Conservation (phyloP, 2,113 vertebrate species). For the Mionectes macconnelli region DNA sequence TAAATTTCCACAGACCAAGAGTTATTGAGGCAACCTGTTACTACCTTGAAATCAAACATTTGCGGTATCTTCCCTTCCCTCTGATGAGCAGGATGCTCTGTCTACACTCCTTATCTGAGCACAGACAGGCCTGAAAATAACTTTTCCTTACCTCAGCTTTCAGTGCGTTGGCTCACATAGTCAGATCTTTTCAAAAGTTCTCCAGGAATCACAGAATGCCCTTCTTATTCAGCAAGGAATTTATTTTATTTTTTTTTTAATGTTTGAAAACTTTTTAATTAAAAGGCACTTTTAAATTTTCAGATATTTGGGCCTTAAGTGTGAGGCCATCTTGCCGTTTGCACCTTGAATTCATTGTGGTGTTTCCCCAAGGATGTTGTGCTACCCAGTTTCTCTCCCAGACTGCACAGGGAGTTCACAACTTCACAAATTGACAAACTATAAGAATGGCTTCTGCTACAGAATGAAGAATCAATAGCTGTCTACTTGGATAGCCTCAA, state of each 20-base stretch:
- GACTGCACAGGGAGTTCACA: not conserved
- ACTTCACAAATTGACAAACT: slow-evolving; percentile 7
- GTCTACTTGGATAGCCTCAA: slow-evolving; percentile 29
- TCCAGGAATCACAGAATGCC: no score
- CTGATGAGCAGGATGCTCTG: not conserved
- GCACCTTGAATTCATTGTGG: not conserved
- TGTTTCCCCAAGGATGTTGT: not conserved
- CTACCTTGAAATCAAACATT: not conserved
- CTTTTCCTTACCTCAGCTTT: not conserved
- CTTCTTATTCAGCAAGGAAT: not conserved
- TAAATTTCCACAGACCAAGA: not conserved
- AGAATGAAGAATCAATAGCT: slow-evolving; percentile 50
- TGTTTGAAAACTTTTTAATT: not conserved
- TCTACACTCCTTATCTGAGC: not conserved
- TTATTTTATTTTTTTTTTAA: not conserved
- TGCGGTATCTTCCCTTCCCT: not conserved
- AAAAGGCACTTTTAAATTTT: not conserved
- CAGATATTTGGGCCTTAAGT: not conserved
- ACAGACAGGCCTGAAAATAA: not conserved
- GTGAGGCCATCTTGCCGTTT: not conserved
- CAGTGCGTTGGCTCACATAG: not conserved
- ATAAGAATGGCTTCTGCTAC: not conserved
- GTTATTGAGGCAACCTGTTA: not conserved
- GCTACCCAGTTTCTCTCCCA: not conserved
- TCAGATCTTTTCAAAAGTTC: not conserved